Percentiles rank a stretch among this genome's conserved stretches.
These are phyloP conservation scores for Chymomyza caudatula DNA, from an alignment of 2,888 invertebrate genomes.

Conservation along the genomic window DNA sequence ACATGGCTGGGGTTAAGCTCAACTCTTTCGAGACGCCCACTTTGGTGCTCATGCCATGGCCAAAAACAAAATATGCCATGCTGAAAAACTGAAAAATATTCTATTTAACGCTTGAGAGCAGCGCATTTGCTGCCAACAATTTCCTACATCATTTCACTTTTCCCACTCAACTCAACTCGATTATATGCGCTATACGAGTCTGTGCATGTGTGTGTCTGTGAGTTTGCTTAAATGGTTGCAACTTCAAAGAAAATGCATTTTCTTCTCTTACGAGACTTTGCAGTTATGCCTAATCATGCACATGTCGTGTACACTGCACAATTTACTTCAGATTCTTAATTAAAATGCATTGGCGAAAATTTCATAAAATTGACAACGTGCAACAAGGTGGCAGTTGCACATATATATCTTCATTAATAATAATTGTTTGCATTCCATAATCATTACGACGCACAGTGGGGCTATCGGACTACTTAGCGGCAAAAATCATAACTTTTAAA, in stretches of 20 bases:
- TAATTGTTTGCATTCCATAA: slow-evolving; percentile 48
- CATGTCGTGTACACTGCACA: slow-evolving; percentile 20
- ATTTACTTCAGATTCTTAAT: slow-evolving; percentile 19
- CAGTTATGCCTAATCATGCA: neutral
- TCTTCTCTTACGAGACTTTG: neutral
- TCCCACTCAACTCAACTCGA: neutral
- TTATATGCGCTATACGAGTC: neutral
- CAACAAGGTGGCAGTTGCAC: slow-evolving; percentile 6
- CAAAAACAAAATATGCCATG: neutral
- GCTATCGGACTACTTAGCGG: too few species aligned
- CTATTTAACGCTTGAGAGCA: slow-evolving; percentile 20
- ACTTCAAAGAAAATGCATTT: neutral
- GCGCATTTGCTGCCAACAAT: slow-evolving; percentile 10
- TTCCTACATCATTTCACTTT: slow-evolving; percentile 35
- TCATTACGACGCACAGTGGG: slow-evolving; percentile 35
- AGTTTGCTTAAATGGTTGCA: neutral
- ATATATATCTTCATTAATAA: slow-evolving; percentile 41
- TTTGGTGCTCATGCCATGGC: slow-evolving; percentile 1
- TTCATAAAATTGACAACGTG: slow-evolving; percentile 28
- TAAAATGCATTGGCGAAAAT: slow-evolving; percentile 24
- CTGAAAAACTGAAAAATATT: neutral
- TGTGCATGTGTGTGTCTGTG: neutral
- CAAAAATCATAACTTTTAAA: too few species aligned
- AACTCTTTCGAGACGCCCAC: slow-evolving; percentile 1
- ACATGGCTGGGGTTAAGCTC: slow-evolving; percentile 9